Percentiles rank a stretch among this genome's conserved stretches.
Evolutionary conservation across 2,888 invertebrate genomes (phyloP).

Genomic region (Caenorhabditis wallacei): DNA sequence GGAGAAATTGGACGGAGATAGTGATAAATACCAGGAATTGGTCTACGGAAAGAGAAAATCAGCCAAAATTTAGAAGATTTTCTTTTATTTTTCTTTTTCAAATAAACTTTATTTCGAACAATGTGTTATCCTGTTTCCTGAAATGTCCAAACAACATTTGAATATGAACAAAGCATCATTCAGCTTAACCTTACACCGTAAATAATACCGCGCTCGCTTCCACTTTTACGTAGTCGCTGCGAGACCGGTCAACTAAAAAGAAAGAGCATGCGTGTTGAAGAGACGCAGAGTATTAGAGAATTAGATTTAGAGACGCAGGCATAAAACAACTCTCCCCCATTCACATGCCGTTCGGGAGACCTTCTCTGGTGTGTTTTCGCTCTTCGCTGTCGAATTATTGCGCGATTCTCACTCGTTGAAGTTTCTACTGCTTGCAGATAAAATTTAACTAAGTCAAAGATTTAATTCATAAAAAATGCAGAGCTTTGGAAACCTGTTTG

Average conservation of each 20-base stretch:
- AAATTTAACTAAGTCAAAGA: no score
- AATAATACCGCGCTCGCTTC: background rate
- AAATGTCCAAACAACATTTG: no score
- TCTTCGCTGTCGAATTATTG: background rate
- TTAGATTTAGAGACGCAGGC: constrained; percentile 13
- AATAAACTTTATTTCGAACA: background rate
- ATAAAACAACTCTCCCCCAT: constrained; percentile 4
- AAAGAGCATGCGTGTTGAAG: background rate
- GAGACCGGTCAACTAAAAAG: constrained; percentile 24
- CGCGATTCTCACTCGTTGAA: background rate
- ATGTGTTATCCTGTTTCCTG: no score
- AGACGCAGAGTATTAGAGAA: background rate
- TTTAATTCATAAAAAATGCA: no score
- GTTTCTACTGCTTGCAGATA: background rate
- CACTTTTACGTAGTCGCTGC: constrained; percentile 23
- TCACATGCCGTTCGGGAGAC: constrained; percentile 24
- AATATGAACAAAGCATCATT: no score
- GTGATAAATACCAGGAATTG: constrained; percentile 42
- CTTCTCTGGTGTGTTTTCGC: background rate
- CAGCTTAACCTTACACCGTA: background rate
- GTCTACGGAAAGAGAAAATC: constrained; percentile 42
- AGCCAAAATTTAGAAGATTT: constrained; percentile 13
- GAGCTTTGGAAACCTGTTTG: no score
- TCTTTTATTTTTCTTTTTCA: background rate
- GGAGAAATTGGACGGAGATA: constrained; percentile 30